Evolutionary conservation across 2,113 vertebrate genomes (phyloP).

Genomic region (Dolichallabes microphthalmus): DNA sequence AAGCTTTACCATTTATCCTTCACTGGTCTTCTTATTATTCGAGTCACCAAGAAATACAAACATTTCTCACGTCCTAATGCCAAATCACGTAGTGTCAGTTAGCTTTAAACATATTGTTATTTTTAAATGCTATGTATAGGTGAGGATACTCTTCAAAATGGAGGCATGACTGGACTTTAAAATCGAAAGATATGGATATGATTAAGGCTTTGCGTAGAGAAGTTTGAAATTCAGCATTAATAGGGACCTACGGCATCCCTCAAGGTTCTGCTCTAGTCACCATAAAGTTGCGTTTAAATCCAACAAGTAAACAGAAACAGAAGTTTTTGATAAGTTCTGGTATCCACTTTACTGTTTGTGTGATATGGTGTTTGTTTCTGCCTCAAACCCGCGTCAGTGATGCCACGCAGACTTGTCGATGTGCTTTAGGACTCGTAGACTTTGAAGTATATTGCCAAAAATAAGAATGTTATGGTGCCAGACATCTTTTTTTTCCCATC

Average conservation of each 20-base stretch:
- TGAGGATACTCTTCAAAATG: not conserved
- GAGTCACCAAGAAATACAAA: not conserved
- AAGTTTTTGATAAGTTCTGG: not conserved
- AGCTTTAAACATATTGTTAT: not conserved
- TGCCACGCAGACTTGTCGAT: not conserved
- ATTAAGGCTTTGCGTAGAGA: constrained; percentile 12
- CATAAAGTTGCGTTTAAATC: not conserved
- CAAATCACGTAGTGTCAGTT: not conserved
- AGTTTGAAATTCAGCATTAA: not conserved
- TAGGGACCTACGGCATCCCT: not conserved
- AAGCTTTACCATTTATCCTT: not conserved
- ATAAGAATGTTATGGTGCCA: not conserved
- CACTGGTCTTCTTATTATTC: not conserved
- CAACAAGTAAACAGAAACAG: not conserved
- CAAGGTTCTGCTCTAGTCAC: not conserved
- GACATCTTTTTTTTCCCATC: not conserved
- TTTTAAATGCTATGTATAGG: no score
- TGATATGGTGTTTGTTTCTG: not conserved
- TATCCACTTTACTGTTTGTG: not conserved
- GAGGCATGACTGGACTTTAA: not conserved
- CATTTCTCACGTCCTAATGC: not conserved
- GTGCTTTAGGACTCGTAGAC: not conserved
- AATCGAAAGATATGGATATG: not conserved
- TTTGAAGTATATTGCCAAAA: not conserved
- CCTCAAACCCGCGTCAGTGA: not conserved